These are phyloP conservation scores for Drosophila elegans DNA, from an alignment of 1,140 invertebrate species.

Conservation along the genomic window DNA sequence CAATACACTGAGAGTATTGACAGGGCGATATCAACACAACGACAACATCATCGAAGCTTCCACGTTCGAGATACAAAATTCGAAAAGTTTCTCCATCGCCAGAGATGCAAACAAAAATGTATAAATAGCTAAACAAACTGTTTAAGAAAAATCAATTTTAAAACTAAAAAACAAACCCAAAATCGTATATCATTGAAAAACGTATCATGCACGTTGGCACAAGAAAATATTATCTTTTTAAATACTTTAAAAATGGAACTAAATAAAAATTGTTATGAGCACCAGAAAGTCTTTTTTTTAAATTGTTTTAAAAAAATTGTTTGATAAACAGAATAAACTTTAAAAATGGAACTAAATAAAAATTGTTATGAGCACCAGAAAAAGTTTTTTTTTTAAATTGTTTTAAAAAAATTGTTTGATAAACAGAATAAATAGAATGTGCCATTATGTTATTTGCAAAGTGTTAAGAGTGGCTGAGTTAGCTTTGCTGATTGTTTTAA, in stretches of 20 bases:
- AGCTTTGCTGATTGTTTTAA: too few relatives aligned
- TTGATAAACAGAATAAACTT: too few relatives aligned
- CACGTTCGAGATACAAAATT: conserved; percentile 46
- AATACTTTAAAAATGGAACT: not conserved
- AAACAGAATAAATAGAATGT: too few relatives aligned
- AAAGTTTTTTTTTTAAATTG: not conserved
- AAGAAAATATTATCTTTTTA: too few relatives aligned
- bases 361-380: too few relatives aligned
- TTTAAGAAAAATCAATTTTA: not conserved
- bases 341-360: not conserved
- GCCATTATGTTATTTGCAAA: too few relatives aligned
- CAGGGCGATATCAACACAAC: conserved; percentile 63
- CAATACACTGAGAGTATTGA: conserved; percentile 60
- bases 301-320: too few relatives aligned
- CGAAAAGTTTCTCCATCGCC: conserved; percentile 53
- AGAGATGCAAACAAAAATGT: conserved; percentile 19
- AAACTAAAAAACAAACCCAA: not conserved
- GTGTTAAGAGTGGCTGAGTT: too few relatives aligned
- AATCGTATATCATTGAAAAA: not conserved
- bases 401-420: too few relatives aligned
- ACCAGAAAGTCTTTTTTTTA: not conserved
- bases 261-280: not conserved
- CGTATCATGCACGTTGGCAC: too few relatives aligned
- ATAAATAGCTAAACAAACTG: conserved; percentile 16
- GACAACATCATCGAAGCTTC: conserved; percentile 45